These are phyloP conservation scores for Vidua chalybeata DNA, from an alignment of 2,113 vertebrate species.

Conservation along the genomic window DNA sequence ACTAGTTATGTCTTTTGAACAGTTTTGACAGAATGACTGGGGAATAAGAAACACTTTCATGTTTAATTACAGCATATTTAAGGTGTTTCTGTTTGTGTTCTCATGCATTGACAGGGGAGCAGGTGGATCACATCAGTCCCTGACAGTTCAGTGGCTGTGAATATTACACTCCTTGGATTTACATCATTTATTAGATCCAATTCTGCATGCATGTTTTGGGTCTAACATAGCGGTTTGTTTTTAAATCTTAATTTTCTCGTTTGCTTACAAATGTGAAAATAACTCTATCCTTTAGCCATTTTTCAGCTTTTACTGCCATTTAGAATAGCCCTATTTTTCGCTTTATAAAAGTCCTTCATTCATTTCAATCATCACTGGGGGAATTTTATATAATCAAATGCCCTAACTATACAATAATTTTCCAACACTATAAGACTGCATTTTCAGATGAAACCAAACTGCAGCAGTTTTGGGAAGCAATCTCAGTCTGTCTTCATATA, in stretches of 20 bases:
- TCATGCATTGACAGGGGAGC: background rate
- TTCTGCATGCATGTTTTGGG: background rate
- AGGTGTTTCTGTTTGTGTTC: background rate
- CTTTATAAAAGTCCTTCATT: background rate
- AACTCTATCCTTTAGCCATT: background rate
- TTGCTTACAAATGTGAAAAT: background rate
- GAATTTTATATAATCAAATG: background rate
- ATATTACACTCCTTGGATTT: background rate
- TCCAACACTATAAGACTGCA: background rate
- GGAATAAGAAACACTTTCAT: background rate
- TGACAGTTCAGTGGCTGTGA: background rate
- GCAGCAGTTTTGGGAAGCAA: background rate
- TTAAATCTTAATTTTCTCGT: background rate
- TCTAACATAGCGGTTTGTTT: background rate
- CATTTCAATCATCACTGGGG: background rate
- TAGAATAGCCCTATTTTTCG: background rate
- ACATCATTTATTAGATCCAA: background rate
- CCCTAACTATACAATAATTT: background rate
- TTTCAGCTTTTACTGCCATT: background rate
- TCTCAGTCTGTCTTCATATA: background rate
- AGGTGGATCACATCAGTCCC: background rate
- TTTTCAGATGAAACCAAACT: background rate
- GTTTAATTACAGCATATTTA: background rate
- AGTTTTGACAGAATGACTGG: background rate
- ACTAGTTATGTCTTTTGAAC: background rate